Evolutionary conservation across 2,113 vertebrate species (phyloP).

Genomic region (Merops nubicus): DNA sequence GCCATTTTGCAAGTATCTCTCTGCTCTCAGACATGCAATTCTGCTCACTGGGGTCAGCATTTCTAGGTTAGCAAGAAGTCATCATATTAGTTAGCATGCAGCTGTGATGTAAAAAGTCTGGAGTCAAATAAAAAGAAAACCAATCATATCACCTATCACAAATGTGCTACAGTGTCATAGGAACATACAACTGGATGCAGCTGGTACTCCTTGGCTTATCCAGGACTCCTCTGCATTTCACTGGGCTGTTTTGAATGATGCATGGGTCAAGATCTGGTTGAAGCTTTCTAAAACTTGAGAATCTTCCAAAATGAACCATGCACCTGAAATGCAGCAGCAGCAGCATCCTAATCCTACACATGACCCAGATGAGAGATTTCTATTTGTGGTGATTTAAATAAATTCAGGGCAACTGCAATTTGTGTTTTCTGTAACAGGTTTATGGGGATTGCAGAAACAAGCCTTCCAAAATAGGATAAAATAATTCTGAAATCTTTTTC

Average conservation of each 20-base stretch:
- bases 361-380: conserved; percentile 8
- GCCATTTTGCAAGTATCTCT: not conserved
- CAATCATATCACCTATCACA: not conserved
- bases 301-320: not conserved
- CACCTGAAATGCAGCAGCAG: not conserved
- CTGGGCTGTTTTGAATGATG: not conserved
- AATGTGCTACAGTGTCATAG: not conserved
- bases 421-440: conserved; percentile 68
- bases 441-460: conserved; percentile 74
- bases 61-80: not conserved
- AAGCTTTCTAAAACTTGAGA: not conserved
- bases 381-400: not conserved
- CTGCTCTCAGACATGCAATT: not conserved
- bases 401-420: conserved; percentile 26
- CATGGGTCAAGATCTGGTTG: not conserved
- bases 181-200: not conserved
- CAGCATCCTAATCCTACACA: not conserved
- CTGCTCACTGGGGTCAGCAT: not conserved
- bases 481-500: conserved; percentile 80
- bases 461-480: conserved; percentile 78
- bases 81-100: not conserved
- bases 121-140: not conserved
- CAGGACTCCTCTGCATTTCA: not conserved
- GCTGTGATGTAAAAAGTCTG: not conserved
- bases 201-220: not conserved